A percentile compares a stretch with the other conserved stretches of the same genome.
These are phyloP conservation scores for Irena cyanogastra DNA, from an alignment of 2,113 vertebrate species.

Conservation along the genomic window DNA sequence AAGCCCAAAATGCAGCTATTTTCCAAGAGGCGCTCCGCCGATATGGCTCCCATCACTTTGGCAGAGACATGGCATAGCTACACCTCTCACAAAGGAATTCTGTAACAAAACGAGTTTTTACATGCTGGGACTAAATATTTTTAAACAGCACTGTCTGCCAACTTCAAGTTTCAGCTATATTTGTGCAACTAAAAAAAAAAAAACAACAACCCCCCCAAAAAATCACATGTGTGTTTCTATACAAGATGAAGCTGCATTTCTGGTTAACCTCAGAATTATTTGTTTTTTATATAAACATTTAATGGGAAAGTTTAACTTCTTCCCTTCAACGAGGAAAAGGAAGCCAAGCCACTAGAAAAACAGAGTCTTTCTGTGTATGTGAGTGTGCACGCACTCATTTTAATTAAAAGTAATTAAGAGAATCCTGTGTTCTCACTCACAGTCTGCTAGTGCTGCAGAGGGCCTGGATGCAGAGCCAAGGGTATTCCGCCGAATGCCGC, in stretches of 20 bases:
- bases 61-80: constrained; percentile 55
- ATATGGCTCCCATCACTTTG: constrained; percentile 58
- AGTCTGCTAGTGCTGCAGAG: background rate
- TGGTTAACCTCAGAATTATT: constrained; percentile 65
- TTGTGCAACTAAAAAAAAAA: constrained; percentile 29
- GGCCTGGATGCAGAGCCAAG: background rate
- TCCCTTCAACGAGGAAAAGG: constrained; percentile 51
- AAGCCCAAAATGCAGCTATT: constrained; percentile 29
- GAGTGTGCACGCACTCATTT: background rate
- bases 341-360: constrained; percentile 49
- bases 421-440: constrained; percentile 25
- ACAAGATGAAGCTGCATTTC: constrained; percentile 55
- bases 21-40: constrained; percentile 26
- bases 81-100: constrained; percentile 70
- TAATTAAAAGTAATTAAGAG: constrained; percentile 60
- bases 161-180: constrained; percentile 65
- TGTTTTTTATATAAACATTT: constrained; percentile 60
- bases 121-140: constrained; percentile 70
- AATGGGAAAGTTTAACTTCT: constrained; percentile 59
- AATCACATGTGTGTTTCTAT: constrained; percentile 10
- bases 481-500: background rate
- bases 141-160: constrained; percentile 57
- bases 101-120: constrained; percentile 69
- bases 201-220: background rate
- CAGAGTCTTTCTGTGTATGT: background rate